Percentiles rank a stretch among this genome's conserved stretches.
Evolutionary conservation across 2,797 vertebrate species (phyloP).

Genomic region (Hypotaenidia okinawae): DNA sequence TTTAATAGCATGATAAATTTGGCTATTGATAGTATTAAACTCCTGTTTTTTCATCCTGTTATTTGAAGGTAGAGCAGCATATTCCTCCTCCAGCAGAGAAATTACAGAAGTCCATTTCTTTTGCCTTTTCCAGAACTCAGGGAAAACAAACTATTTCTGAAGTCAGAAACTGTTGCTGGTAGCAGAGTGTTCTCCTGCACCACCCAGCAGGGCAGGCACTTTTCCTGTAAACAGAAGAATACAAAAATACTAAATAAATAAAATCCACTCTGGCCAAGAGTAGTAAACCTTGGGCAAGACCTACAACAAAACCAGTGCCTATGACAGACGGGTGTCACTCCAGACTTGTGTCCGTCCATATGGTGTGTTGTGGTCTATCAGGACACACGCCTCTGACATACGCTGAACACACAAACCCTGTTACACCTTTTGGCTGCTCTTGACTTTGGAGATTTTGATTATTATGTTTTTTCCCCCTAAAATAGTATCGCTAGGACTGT

Average conservation of each 20-base stretch:
- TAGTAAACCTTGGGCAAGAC: not conserved
- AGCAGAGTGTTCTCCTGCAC: not conserved
- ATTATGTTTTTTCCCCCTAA: not conserved
- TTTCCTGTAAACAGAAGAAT: not conserved
- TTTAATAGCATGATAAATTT: not conserved
- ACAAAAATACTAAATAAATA: not conserved
- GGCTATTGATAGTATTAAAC: not conserved
- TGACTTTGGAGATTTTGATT: not conserved
- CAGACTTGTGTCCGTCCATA: not conserved
- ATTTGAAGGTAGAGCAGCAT: not conserved
- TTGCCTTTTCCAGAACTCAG: not conserved
- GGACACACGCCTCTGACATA: not conserved
- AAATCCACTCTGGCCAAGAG: not conserved
- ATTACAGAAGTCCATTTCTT: not conserved
- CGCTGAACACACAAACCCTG: not conserved
- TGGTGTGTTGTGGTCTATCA: not conserved
- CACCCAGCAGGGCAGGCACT: not conserved
- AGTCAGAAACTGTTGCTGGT: not conserved
- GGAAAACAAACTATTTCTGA: not conserved
- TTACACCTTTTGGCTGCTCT: not conserved
- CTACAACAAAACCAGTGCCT: not conserved
- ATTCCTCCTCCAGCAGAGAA: not conserved
- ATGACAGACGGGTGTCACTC: not conserved
- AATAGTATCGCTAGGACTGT: not conserved
- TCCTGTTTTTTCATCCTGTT: not conserved